phyloP scores from a whole-genome alignment of 35 echinoderm and acorn worm genomes.

The Acanthaster planci region DNA sequence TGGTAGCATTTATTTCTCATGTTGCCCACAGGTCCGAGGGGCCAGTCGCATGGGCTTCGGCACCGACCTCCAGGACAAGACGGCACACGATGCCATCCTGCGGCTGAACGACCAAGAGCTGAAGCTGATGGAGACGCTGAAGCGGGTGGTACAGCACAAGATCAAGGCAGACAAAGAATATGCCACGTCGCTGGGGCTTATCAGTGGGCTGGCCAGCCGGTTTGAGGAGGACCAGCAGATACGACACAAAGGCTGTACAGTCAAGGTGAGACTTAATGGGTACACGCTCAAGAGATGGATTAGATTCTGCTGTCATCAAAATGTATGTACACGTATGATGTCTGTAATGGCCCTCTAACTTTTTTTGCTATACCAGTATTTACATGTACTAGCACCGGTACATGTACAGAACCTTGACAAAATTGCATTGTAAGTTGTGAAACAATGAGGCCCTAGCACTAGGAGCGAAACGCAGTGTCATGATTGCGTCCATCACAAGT shows the following conservation, averaged over 20 bases:
- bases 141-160: conserved; percentile 54
- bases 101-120: conserved; percentile 80
- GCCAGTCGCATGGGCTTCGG: conserved; percentile 86
- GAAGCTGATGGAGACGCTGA: conserved; percentile 66
- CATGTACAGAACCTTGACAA: too few relatives aligned
- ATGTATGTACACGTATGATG: too few relatives aligned
- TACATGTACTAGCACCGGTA: too few relatives aligned
- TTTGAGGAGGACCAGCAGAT: conserved; percentile 73
- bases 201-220: conserved; percentile 54
- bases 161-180: conserved; percentile 86
- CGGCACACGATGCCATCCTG: conserved; percentile 78
- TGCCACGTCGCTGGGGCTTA: conserved; percentile 63
- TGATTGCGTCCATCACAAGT: too few relatives aligned
- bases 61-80: conserved; percentile 72
- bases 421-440: too few relatives aligned
- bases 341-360: too few relatives aligned
- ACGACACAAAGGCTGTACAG: conserved; percentile 31
- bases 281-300: too few relatives aligned
- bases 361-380: too few relatives aligned
- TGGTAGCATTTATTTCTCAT: too few relatives aligned
- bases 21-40: conserved; percentile 40
- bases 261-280: conserved; percentile 36
- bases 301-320: too few relatives aligned
- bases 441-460: too few relatives aligned
- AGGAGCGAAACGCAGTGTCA: too few relatives aligned